Percentiles rank a stretch among this genome's conserved stretches.
Conservation (phyloP, 1,140 invertebrate genomes). For the Papilio xuthus region DNA sequence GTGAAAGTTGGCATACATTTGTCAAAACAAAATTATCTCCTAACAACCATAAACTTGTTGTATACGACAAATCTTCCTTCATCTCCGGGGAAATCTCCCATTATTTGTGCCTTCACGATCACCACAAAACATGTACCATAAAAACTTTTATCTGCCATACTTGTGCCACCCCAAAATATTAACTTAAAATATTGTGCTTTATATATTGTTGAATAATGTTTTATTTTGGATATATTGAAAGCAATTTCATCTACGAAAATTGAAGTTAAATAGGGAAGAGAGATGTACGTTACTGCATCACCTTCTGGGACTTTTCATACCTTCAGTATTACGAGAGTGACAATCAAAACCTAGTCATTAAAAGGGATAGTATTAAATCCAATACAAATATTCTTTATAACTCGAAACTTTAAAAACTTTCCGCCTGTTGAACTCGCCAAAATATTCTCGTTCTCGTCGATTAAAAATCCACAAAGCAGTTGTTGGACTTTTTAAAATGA, state of each 20-base stretch:
- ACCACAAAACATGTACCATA: constrained; percentile 40
- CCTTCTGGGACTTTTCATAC: not conserved
- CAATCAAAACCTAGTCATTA: not conserved
- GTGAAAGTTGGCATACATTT: not conserved
- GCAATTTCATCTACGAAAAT: not conserved
- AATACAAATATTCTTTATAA: not conserved
- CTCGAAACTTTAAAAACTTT: constrained; percentile 46
- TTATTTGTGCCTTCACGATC: constrained; percentile 53
- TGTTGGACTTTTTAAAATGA: constrained; percentile 60
- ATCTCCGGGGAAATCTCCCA: constrained; percentile 58
- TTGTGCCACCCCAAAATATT: not conserved
- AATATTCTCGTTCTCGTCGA: constrained; percentile 55
- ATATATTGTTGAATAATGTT: not conserved
- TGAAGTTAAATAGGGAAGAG: not conserved
- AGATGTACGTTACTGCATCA: not conserved
- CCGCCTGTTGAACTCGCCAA: constrained; percentile 60
- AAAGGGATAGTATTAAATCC: not conserved
- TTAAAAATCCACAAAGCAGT: constrained; percentile 64
- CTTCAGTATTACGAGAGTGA: too few species aligned
- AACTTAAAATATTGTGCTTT: constrained; percentile 1
- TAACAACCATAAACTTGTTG: constrained; percentile 41
- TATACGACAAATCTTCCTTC: constrained; percentile 52
- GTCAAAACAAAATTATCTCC: constrained; percentile 40
- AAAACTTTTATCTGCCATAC: constrained; percentile 7
- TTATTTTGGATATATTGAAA: not conserved